A percentile compares a stretch with the other conserved stretches of the same genome.
Evolutionary conservation across 64 coral and sea anemone genomes (phyloP).

Genomic region (Pachyseris speciosa): DNA sequence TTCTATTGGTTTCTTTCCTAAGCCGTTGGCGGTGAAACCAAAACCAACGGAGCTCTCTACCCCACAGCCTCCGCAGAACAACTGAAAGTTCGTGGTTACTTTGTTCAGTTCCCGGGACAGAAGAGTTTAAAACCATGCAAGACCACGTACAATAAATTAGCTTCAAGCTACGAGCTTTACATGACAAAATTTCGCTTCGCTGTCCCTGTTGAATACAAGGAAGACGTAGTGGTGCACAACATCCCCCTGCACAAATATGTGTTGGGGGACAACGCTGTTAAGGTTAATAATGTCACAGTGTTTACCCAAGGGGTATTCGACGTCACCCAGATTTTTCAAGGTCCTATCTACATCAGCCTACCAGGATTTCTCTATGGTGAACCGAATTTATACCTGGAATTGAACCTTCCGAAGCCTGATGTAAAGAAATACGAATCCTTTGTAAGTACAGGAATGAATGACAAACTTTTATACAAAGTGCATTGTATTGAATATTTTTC

Average conservation of each 20-base stretch:
- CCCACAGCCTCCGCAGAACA: conserved; percentile 4
- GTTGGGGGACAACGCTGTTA: not conserved
- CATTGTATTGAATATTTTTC: not conserved
- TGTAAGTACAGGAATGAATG: conserved; percentile 22
- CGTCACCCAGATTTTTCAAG: not conserved
- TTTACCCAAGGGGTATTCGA: conserved; percentile 55
- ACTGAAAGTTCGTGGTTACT: conserved; percentile 28
- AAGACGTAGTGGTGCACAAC: not conserved
- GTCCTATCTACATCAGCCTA: not conserved
- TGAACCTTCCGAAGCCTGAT: not conserved
- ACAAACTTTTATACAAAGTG: no score
- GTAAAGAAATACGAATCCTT: not conserved
- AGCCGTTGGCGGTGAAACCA: conserved; percentile 22
- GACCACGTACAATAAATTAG: not conserved
- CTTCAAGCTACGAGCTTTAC: conserved; percentile 7
- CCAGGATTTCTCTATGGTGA: conserved; percentile 39
- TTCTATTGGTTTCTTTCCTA: not conserved
- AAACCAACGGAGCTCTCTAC: not conserved
- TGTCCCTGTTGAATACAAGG: conserved; percentile 18
- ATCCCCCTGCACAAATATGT: conserved; percentile 23
- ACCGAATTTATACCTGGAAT: not conserved
- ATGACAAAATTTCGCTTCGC: not conserved
- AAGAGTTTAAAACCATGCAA: conserved; percentile 11
- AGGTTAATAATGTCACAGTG: conserved; percentile 53
- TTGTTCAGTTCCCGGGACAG: not conserved